These are phyloP conservation scores for Thalassaphorura encarpata DNA, from an alignment of 1,140 invertebrate genomes.

Conservation along the genomic window DNA sequence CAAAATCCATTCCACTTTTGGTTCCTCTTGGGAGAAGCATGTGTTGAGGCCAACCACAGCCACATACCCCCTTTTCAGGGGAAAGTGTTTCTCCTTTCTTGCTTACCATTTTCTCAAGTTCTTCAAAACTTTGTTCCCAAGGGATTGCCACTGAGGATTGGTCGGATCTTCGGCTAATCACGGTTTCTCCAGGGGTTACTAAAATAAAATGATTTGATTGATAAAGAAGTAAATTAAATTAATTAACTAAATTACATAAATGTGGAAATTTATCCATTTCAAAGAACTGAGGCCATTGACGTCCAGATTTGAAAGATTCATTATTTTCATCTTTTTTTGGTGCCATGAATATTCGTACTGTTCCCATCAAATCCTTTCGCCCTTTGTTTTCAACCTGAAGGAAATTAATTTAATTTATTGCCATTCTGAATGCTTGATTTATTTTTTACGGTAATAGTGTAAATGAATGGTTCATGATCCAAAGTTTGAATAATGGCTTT, in stretches of 20 bases:
- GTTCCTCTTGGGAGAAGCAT: conserved; percentile 66
- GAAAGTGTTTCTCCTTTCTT: background rate
- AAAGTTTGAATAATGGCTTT: conserved; percentile 60
- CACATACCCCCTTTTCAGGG: conserved; percentile 42
- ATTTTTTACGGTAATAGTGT: conserved; percentile 36
- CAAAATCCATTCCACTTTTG: conserved; percentile 53
- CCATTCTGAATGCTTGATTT: background rate
- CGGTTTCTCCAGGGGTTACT: background rate
- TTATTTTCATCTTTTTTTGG: conserved; percentile 13
- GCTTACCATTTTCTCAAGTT: background rate
- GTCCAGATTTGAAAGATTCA: background rate
- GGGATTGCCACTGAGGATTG: background rate
- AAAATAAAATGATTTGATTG: background rate
- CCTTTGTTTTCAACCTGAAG: background rate
- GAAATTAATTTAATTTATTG: background rate
- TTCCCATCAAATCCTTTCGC: background rate
- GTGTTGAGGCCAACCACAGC: conserved; percentile 78
- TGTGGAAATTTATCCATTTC: conserved; percentile 3
- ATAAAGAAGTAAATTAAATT: background rate
- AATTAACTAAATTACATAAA: background rate
- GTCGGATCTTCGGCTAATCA: background rate
- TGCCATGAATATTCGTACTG: conserved; percentile 15
- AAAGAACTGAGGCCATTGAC: conserved; percentile 6
- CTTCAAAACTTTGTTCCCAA: conserved; percentile 36
- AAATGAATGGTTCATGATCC: conserved; percentile 58